These are phyloP conservation scores for Dioctria rufipes DNA, from an alignment of 2,888 invertebrate genomes.

Conservation along the genomic window DNA sequence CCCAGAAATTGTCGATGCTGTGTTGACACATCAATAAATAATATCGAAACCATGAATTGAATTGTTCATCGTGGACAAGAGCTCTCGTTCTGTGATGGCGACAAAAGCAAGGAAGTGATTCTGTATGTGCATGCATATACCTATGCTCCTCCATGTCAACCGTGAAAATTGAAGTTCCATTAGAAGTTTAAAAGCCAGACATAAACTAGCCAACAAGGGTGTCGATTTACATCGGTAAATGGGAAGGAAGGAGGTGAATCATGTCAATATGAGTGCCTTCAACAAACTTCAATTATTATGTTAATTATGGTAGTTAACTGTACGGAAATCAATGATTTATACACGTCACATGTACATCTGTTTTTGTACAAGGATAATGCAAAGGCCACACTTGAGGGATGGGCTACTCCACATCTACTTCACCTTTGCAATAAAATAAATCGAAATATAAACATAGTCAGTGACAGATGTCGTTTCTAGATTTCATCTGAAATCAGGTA, in stretches of 20 bases:
- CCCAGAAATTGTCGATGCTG: conserved; percentile 32
- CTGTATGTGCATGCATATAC: no score
- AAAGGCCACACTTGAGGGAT: background rate
- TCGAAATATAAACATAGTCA: background rate
- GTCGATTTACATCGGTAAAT: background rate
- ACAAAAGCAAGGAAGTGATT: conserved; percentile 19
- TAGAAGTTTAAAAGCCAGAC: background rate
- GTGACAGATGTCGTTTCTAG: background rate
- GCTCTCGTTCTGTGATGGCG: background rate
- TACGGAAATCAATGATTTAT: conserved; percentile 54
- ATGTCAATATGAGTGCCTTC: conserved; percentile 53
- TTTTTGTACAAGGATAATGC: background rate
- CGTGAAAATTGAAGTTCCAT: background rate
- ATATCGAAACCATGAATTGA: conserved; percentile 30
- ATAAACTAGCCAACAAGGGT: background rate
- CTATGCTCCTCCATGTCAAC: background rate
- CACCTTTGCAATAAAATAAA: background rate
- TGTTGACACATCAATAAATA: conserved; percentile 45
- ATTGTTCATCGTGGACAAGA: conserved; percentile 14
- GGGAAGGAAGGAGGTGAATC: conserved; percentile 3
- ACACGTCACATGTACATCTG: background rate
- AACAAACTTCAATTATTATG: conserved; percentile 58
- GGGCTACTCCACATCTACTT: background rate
- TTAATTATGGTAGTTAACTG: conserved; percentile 54
- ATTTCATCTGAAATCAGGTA: background rate